phyloP scores from a whole-genome alignment of 2,113 vertebrate species.

The Serilophus lunatus region DNA sequence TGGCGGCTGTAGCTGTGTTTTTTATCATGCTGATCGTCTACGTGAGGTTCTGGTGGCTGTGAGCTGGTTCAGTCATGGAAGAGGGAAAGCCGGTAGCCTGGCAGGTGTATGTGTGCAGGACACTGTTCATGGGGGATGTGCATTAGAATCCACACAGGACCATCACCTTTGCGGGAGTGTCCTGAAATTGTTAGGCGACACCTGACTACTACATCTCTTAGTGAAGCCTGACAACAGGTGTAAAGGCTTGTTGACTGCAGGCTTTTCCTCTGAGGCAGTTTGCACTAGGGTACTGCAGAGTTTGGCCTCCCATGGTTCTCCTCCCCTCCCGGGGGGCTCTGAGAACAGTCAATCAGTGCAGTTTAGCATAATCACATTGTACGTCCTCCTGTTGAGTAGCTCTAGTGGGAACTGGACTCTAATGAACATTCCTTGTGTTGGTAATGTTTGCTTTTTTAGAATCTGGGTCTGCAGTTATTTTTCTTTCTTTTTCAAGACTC shows the following conservation, averaged over 20 bases:
- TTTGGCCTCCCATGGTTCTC: neutral
- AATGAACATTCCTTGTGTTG: slow-evolving; percentile 77
- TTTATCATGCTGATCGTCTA: slow-evolving; percentile 99
- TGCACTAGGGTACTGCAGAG: slow-evolving; percentile 14
- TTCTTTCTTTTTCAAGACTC: neutral
- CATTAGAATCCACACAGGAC: slow-evolving; percentile 72
- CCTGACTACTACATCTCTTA: slow-evolving; percentile 29
- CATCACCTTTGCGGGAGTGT: slow-evolving; percentile 25
- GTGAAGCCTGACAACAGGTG: slow-evolving; percentile 48
- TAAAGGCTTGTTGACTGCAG: slow-evolving; percentile 58
- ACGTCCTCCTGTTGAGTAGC: slow-evolving; percentile 42
- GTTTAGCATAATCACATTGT: slow-evolving; percentile 12
- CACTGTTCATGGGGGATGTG: slow-evolving; percentile 67
- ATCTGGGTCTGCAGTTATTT: slow-evolving; percentile 46
- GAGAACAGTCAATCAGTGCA: slow-evolving; percentile 9
- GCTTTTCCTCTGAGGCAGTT: slow-evolving; percentile 64
- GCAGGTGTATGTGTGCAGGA: slow-evolving; percentile 68
- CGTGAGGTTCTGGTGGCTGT: slow-evolving; percentile 99
- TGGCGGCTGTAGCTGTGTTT: slow-evolving; percentile 93
- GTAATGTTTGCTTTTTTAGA: slow-evolving; percentile 61
- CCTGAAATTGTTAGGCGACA: slow-evolving; percentile 56
- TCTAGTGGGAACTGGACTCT: slow-evolving; percentile 60
- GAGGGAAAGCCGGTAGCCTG: slow-evolving; percentile 56
- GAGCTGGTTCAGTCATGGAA: slow-evolving; percentile 51
- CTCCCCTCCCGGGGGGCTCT: neutral